phyloP scores from a whole-genome alignment of 2,113 vertebrate species.

The Oryzias melastigma region DNA sequence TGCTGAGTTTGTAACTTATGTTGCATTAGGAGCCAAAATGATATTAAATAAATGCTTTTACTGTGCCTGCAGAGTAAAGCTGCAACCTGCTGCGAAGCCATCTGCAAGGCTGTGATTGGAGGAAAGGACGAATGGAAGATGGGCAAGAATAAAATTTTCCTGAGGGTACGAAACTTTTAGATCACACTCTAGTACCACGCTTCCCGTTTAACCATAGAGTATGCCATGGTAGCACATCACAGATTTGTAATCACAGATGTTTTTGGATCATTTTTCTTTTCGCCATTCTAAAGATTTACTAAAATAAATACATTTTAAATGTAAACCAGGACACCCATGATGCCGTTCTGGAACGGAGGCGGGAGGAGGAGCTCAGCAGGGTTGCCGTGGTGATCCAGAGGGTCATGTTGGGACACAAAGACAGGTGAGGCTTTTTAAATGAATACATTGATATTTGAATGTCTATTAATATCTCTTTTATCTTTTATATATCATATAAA shows the following conservation, averaged over 20 bases:
- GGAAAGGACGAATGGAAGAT: constrained; percentile 84
- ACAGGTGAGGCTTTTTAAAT: constrained; percentile 79
- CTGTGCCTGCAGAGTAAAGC: constrained; percentile 66
- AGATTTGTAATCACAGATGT: not conserved
- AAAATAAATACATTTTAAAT: not conserved
- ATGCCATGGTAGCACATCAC: too few species aligned
- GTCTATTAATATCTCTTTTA: not conserved
- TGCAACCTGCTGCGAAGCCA: constrained; percentile 74
- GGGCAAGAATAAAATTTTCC: constrained; percentile 90
- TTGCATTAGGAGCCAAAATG: not conserved
- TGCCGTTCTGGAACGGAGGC: constrained; percentile 78
- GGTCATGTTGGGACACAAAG: constrained; percentile 80
- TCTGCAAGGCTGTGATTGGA: constrained; percentile 76
- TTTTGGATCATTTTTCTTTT: not conserved
- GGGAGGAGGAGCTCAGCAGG: constrained; percentile 76
- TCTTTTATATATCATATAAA: not conserved
- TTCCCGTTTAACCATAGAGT: too few species aligned
- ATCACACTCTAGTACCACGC: too few species aligned
- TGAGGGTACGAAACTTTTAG: constrained; percentile 79
- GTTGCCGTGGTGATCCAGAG: constrained; percentile 87
- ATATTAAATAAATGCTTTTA: constrained; percentile 10
- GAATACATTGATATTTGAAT: not conserved
- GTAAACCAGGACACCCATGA: constrained; percentile 84
- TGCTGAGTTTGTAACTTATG: too few species aligned
- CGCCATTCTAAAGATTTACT: not conserved